Evolutionary conservation across 2,797 vertebrate genomes (phyloP).

Genomic region (Anguilla megastoma): DNA sequence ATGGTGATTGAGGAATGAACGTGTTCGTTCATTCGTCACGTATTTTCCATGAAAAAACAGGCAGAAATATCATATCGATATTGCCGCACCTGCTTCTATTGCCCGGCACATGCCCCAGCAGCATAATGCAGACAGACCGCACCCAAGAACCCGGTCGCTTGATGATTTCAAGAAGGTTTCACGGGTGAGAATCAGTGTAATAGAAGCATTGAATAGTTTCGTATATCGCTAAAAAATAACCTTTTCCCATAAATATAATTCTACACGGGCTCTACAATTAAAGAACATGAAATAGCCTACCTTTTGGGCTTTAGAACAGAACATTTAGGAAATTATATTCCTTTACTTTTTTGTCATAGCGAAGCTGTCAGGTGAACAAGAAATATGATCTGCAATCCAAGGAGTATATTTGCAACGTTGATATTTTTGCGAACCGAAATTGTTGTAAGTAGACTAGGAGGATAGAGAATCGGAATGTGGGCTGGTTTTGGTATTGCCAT

Average conservation of each 20-base stretch:
- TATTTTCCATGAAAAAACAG: background rate
- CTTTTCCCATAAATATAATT: constrained; percentile 39
- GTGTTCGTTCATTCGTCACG: background rate
- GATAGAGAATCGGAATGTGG: background rate
- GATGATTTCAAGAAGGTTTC: constrained; percentile 33
- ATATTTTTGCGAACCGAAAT: background rate
- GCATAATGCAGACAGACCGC: constrained; percentile 83
- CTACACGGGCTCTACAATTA: constrained; percentile 26
- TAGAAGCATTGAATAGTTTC: constrained; percentile 37
- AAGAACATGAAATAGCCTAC: constrained; percentile 42
- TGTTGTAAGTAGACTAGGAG: background rate
- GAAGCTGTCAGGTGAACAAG: constrained; percentile 49
- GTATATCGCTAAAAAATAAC: constrained; percentile 35
- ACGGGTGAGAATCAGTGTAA: constrained; percentile 46
- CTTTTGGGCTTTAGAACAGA: constrained; percentile 41
- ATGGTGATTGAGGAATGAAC: background rate
- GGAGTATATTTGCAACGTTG: background rate
- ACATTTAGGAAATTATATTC: constrained; percentile 38
- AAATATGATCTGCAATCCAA: constrained; percentile 50
- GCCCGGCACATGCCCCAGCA: constrained; percentile 67
- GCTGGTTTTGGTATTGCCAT: background rate
- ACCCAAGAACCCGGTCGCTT: constrained; percentile 70
- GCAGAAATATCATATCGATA: constrained; percentile 36
- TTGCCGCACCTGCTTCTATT: constrained; percentile 66
- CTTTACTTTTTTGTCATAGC: constrained; percentile 43